Evolutionary conservation across 1,140 invertebrate species (phyloP).

Genomic region (Rhynchophorus ferrugineus): DNA sequence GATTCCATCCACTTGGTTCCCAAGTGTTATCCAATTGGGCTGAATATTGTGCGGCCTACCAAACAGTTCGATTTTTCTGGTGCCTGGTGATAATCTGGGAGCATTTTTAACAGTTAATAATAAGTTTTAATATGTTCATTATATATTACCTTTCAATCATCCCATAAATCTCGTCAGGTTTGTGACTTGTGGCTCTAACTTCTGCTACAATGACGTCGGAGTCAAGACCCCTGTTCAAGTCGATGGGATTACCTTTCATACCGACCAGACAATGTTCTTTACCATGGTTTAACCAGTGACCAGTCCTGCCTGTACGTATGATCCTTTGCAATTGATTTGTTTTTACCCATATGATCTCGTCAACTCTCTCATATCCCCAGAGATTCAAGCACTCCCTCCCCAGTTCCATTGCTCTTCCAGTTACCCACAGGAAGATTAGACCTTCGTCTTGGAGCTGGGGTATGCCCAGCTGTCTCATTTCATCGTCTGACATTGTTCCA

Average conservation of each 20-base stretch:
- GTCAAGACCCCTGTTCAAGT: slow-evolving; percentile 88
- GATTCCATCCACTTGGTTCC: slow-evolving; percentile 94
- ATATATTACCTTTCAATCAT: slow-evolving; percentile 19
- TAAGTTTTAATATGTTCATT: background rate
- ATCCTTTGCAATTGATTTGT: slow-evolving; percentile 97
- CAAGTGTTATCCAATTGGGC: slow-evolving; percentile 96
- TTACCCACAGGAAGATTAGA: slow-evolving; percentile 96
- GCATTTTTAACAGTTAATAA: background rate
- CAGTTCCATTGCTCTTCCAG: slow-evolving; percentile 95
- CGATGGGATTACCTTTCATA: slow-evolving; percentile 89
- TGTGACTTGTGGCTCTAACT: slow-evolving; percentile 94
- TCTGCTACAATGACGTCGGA: slow-evolving; percentile 98
- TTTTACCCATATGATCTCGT: slow-evolving; percentile 99
- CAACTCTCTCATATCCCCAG: slow-evolving; percentile 93
- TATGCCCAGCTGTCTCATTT: slow-evolving; percentile 92
- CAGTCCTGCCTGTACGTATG: slow-evolving; percentile 64
- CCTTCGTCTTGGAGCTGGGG: slow-evolving; percentile 89
- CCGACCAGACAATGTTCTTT: slow-evolving; percentile 97
- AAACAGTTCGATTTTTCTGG: slow-evolving; percentile 95
- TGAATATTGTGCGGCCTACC: slow-evolving; percentile 96
- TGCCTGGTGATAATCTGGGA: slow-evolving; percentile 79
- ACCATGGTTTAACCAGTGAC: slow-evolving; percentile 98
- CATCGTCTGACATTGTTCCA: slow-evolving; percentile 98
- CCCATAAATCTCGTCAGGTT: slow-evolving; percentile 93
- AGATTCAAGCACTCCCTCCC: slow-evolving; percentile 86